phyloP scores from a whole-genome alignment of 2,797 vertebrate genomes.

The Danio tinwini region DNA sequence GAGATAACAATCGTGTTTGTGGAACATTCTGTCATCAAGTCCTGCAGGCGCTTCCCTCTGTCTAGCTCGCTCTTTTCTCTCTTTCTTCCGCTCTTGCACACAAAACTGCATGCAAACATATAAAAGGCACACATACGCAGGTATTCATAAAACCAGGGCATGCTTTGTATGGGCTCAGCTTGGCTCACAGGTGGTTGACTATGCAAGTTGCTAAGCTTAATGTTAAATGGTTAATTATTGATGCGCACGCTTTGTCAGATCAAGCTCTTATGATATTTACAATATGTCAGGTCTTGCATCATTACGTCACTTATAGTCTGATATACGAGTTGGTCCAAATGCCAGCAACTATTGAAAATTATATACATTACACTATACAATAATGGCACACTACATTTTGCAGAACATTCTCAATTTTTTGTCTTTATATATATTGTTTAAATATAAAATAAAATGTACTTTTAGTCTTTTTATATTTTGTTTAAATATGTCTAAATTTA shows the following conservation, averaged over 20 bases:
- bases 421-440: not conserved
- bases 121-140: not conserved
- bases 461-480: too few relatives aligned
- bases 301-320: not conserved
- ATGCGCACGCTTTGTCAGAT: slow-evolving; percentile 8
- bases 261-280: slow-evolving; percentile 9
- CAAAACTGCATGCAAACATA: slow-evolving; percentile 46
- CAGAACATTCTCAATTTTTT: not conserved
- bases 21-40: slow-evolving; percentile 65
- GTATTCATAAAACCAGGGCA: slow-evolving; percentile 8
- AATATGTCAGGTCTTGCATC: not conserved
- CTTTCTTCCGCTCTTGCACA: slow-evolving; percentile 17
- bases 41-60: slow-evolving; percentile 42
- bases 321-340: not conserved
- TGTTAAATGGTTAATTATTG: slow-evolving; percentile 16
- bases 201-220: not conserved
- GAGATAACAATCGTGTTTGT: slow-evolving; percentile 66
- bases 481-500: too few relatives aligned
- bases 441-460: too few relatives aligned
- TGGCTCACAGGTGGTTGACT: slow-evolving; percentile 9
- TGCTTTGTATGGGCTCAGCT: not conserved
- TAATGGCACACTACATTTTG: not conserved
- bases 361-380: not conserved
- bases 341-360: not conserved
- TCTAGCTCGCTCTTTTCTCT: slow-evolving; percentile 15